Evolutionary conservation across 2,888 invertebrate species (phyloP), one percentile per base, ranked within the genome.

Genomic region (Monopis laevigella): DNA sequence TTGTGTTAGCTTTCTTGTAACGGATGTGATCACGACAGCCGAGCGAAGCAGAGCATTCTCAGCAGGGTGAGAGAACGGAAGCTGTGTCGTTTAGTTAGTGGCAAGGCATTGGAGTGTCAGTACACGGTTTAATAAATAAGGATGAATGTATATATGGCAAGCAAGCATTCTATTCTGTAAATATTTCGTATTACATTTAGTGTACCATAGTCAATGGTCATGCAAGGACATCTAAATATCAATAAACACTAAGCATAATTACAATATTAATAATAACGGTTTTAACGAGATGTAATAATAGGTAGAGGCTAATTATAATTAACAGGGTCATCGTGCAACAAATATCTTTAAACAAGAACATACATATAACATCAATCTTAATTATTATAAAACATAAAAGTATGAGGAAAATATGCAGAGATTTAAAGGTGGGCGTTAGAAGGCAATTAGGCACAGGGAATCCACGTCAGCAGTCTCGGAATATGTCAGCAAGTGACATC

Each of bases 31-130:
- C 17, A 32, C 16, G 32, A 32, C 32, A 32, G 14, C 32, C 70
- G 69, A 67, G 72, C 75, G 66, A 80, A 80, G 78, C 80, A 74
- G 75, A 75, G 59, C 78, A 80, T 77, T 74, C 77, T 75, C 75
- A 80, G 78, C 77, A 60, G 65, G 66, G 69, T 72, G 71, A 73
- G 73, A 70, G 38, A 34, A 74, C 61, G 65, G 61, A 80, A 78
- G 80, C 78, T 54, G 73, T 77, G 72, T 62, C 65, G 56, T 67
- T 69, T 62, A 74, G 78, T 80, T 80, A 80, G 78, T 80, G 78
- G 77, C 80, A 80, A 74, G 78, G 74, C 73, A 70, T 62, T 60
- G 55, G 64, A 61, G 62, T 72, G 69, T 74, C 61, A 68, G 71
- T 72, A 13, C n/a, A 32, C 32, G 10, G 32, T 32, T 10, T 11